Conservation (phyloP, 2,888 invertebrate genomes). For the Agrochola circellaris region DNA sequence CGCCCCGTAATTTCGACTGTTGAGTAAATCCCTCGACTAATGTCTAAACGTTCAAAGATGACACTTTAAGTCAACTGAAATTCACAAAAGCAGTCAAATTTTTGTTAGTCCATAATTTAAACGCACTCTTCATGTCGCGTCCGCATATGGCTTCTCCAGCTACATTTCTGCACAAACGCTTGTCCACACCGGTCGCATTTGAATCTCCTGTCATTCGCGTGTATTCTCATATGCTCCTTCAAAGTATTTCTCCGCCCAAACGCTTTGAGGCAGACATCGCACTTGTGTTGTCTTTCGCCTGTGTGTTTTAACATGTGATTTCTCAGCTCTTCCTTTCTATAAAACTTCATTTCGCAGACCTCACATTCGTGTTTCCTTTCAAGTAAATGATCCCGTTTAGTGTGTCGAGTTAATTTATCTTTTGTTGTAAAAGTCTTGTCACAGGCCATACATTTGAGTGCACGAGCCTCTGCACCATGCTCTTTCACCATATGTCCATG, state of each 20-base stretch:
- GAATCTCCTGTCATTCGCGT: conserved; percentile 57
- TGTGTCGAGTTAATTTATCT: conserved; percentile 42
- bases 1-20: neutral
- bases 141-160: conserved; percentile 62
- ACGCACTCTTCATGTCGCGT: conserved; percentile 46
- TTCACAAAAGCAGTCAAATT: neutral
- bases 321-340: conserved; percentile 34
- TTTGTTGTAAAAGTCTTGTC: conserved; percentile 55
- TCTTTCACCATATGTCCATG: conserved; percentile 53
- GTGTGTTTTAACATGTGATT: conserved; percentile 61
- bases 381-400: conserved; percentile 58
- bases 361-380: conserved; percentile 53
- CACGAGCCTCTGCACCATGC: conserved; percentile 44
- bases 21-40: neutral
- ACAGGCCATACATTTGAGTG: conserved; percentile 57
- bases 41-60: neutral
- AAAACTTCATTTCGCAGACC: conserved; percentile 60
- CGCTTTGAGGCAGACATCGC: conserved; percentile 55
- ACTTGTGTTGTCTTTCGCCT: conserved; percentile 51
- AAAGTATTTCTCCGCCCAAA: conserved; percentile 55
- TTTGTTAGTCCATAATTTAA: neutral
- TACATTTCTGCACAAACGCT: conserved; percentile 63
- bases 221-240: conserved; percentile 60
- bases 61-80: too few relatives aligned
- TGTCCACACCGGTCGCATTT: conserved; percentile 57